Evolutionary conservation across 2,113 vertebrate genomes (phyloP).

Genomic region (Silurus asotus): DNA sequence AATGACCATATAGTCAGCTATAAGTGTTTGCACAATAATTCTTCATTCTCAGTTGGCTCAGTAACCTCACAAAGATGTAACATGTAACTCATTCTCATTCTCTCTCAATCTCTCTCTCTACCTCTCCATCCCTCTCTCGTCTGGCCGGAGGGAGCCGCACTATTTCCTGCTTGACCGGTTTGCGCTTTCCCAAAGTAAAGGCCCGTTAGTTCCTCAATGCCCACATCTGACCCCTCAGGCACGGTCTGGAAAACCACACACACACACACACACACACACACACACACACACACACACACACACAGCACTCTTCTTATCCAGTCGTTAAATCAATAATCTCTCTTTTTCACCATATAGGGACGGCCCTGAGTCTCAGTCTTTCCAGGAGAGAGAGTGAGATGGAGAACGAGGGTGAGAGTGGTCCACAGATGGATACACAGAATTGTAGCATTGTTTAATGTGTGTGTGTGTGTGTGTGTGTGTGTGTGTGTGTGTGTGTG

Average conservation of each 20-base stretch:
- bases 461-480: constrained; percentile 33
- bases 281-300: constrained; percentile 16
- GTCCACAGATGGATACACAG: background rate
- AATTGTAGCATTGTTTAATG: constrained; percentile 9
- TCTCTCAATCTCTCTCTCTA: background rate
- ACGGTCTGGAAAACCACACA: background rate
- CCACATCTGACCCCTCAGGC: constrained; percentile 20
- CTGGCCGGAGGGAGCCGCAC: constrained; percentile 64
- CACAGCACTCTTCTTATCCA: background rate
- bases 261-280: constrained; percentile 26
- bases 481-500: constrained; percentile 28
- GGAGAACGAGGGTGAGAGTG: constrained; percentile 25
- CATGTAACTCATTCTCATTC: background rate
- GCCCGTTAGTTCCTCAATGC: constrained; percentile 58
- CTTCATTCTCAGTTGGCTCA: background rate
- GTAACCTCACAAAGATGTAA: background rate
- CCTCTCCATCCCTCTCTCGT: constrained; percentile 2
- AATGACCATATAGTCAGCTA: background rate
- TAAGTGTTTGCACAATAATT: background rate
- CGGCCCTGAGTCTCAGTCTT: background rate
- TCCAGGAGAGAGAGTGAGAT: constrained; percentile 60
- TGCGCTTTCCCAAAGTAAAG: constrained; percentile 56
- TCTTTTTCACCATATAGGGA: background rate
- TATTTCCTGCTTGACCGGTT: constrained; percentile 76
- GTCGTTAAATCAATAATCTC: constrained; percentile 36